Percentiles rank a stretch among this genome's conserved stretches.
These are phyloP conservation scores for Troides aeacus DNA, from an alignment of 2,888 invertebrate species.

Conservation along the genomic window DNA sequence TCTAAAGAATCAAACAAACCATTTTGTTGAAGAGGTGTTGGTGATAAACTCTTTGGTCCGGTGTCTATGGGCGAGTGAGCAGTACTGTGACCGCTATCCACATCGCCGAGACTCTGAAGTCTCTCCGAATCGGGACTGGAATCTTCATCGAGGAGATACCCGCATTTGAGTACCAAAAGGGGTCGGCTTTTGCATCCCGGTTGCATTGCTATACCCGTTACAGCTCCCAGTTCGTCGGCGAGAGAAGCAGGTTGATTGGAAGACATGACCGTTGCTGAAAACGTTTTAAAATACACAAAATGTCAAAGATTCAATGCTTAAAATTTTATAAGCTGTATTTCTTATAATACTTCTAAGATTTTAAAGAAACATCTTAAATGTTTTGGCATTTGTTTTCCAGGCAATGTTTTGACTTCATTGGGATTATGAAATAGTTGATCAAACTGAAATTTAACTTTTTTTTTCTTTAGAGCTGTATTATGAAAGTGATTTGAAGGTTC, in stretches of 20 bases:
- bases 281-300: conserved; percentile 1
- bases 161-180: conserved; percentile 85
- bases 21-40: conserved; percentile 81
- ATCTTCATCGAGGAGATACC: conserved; percentile 88
- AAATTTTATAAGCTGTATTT: too few species aligned
- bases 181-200: conserved; percentile 74
- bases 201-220: conserved; percentile 59
- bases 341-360: too few species aligned
- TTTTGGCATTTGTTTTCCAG: too few species aligned
- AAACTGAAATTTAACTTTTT: too few species aligned
- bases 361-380: too few species aligned
- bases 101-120: conserved; percentile 85
- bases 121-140: conserved; percentile 93
- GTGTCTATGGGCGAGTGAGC: conserved; percentile 92
- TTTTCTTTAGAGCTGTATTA: too few species aligned
- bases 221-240: conserved; percentile 84
- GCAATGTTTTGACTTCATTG: too few species aligned
- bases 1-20: conserved; percentile 44
- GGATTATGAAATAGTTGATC: too few species aligned
- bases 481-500: too few species aligned
- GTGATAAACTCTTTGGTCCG: conserved; percentile 92
- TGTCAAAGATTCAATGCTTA: too few species aligned
- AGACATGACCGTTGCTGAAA: conserved; percentile 83
- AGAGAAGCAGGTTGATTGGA: conserved; percentile 82
- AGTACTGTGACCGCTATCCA: conserved; percentile 95